phyloP scores from a whole-genome alignment of 2,797 vertebrate genomes.

The Labroides dimidiatus region DNA sequence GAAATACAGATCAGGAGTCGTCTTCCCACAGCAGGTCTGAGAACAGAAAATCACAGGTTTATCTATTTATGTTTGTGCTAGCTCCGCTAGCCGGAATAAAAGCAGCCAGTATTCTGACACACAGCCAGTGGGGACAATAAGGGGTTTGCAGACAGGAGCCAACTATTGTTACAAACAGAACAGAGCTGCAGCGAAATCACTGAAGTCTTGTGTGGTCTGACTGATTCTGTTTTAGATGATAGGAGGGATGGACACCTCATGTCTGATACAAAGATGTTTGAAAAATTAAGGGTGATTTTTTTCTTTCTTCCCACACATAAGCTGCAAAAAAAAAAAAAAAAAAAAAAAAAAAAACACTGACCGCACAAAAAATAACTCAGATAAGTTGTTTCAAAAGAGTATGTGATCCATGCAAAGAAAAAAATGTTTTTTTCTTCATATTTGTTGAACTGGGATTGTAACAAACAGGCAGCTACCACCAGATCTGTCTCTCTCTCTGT shows the following conservation, averaged over 20 bases:
- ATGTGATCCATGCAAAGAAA: neutral
- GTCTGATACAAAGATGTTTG: slow-evolving; percentile 25
- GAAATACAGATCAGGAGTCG: slow-evolving; percentile 26
- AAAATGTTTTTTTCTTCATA: neutral
- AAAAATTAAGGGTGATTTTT: slow-evolving; percentile 13
- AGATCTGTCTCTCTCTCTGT: slow-evolving; percentile 8
- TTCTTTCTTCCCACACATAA: slow-evolving; percentile 15
- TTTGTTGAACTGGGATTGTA: slow-evolving; percentile 30
- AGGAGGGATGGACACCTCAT: slow-evolving; percentile 1
- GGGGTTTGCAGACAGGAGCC: slow-evolving; percentile 31
- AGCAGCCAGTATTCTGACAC: slow-evolving; percentile 34
- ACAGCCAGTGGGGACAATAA: slow-evolving; percentile 43
- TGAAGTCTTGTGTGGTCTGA: slow-evolving; percentile 23
- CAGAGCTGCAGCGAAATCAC: slow-evolving; percentile 42
- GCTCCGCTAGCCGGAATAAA: slow-evolving; percentile 35
- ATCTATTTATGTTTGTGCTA: slow-evolving; percentile 37
- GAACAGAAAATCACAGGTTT: slow-evolving; percentile 38
- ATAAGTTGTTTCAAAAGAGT: neutral
- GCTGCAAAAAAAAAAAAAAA: slow-evolving; percentile 2
- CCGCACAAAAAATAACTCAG: slow-evolving; percentile 1
- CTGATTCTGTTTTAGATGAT: slow-evolving; percentile 32
- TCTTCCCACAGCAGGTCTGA: slow-evolving; percentile 3
- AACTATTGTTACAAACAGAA: slow-evolving; percentile 49
- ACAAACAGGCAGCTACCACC: slow-evolving; percentile 44
- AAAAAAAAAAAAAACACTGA: neutral